Base-by-base conservation (phyloP, 2,888 invertebrate genomes). In the Synergus gifuensis region DNA sequence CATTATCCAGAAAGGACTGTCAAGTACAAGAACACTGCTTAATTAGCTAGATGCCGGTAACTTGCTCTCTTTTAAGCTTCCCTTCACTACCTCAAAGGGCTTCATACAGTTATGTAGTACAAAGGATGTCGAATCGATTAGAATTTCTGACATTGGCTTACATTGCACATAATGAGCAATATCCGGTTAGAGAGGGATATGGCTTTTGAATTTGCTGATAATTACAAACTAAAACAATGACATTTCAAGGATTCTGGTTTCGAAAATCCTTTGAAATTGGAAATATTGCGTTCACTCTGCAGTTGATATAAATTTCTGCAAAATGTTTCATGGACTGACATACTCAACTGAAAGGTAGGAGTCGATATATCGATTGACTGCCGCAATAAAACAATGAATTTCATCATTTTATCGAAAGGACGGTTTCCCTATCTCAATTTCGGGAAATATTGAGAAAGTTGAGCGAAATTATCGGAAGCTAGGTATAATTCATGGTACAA, bases 361-460 rank as follows among this genome's bases (percentile, higher is more conserved):
- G 42, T 16, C 44, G 28, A 69, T 49, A 69, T 69, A 69, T 69
- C 49, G 69, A 69, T 12, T 49, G 8, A 36, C n/a, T 64, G 64
- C 28, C 64, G 40, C 16, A 64, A 28, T 28, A 64, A 64, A 64
- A 64, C 64, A 64, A 64, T 64, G 40, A 62, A 64, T 63, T 36
- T 36, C 63, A 63, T 63, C 14, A 28, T 64, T 28, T 49, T 69
- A 69, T 4, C 49, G 28, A 69, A 69, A 49, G 14, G 22, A 14
- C 22, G 22, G 67, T 67, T 12, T 46, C 46, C 42, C 69, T 69
- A 49, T 49, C 22, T 16, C 69, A 49, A 69, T 69, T 69, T 49
- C 16, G 49, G 49, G 46, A 69, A 69, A 69, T 69, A 69, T 69
- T 69, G 69, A 69, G 69, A 69, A 69, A 69, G 69, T 69, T 49